These are phyloP conservation scores for Caranx melampygus DNA, from an alignment of 2,113 vertebrate species.

Conservation along the genomic window DNA sequence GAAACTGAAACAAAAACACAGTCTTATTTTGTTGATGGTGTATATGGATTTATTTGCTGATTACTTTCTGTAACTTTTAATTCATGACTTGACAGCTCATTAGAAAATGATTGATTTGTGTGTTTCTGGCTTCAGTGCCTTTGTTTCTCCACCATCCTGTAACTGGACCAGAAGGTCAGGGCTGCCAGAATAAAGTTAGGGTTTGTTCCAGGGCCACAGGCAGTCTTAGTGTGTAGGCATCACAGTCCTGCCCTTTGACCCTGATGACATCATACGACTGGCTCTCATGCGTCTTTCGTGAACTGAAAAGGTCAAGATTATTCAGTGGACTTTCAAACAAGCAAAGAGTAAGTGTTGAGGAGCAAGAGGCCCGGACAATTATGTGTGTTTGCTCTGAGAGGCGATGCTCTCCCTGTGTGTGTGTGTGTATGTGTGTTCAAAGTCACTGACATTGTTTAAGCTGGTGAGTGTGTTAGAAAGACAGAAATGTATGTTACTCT, in stretches of 20 bases:
- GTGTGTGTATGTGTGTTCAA: constrained; percentile 5
- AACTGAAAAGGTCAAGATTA: constrained; percentile 75
- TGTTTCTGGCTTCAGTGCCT: constrained; percentile 49
- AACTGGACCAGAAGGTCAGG: constrained; percentile 52
- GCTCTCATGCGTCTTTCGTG: constrained; percentile 71
- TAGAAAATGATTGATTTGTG: constrained; percentile 40
- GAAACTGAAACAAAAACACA: not conserved
- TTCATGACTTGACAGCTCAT: not conserved
- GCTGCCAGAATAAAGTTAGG: constrained; percentile 34
- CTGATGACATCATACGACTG: constrained; percentile 73
- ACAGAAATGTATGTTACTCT: not conserved
- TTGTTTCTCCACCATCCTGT: constrained; percentile 61
- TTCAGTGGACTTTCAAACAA: constrained; percentile 73
- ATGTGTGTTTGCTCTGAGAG: constrained; percentile 68
- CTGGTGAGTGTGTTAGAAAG: constrained; percentile 21
- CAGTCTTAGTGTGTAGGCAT: constrained; percentile 68
- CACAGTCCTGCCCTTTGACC: constrained; percentile 61
- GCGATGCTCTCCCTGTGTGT: constrained; percentile 49
- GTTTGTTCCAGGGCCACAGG: constrained; percentile 56
- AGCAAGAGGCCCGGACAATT: constrained; percentile 61
- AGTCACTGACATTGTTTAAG: constrained; percentile 28
- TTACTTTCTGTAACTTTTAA: not conserved
- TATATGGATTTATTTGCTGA: not conserved
- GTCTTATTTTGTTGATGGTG: not conserved
- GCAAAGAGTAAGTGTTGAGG: constrained; percentile 60